Percentiles rank a stretch among this genome's conserved stretches.
Conservation (phyloP, 2,888 invertebrate genomes). For the Drosophila nr. perissopoda region DNA sequence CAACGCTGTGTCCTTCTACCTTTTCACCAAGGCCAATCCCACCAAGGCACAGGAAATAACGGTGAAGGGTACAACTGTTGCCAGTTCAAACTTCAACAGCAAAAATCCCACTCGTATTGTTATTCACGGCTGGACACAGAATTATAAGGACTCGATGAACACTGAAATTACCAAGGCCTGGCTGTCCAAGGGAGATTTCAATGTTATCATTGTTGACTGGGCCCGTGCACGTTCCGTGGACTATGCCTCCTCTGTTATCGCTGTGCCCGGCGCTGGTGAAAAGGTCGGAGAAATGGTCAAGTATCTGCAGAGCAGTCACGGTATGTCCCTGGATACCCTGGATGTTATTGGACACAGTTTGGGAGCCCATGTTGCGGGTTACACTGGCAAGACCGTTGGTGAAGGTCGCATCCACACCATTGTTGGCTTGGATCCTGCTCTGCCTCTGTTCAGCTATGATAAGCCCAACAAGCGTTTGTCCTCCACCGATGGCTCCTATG, state of each 20-base stretch:
- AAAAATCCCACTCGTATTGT: slow-evolving; percentile 43
- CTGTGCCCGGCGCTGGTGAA: slow-evolving; percentile 66
- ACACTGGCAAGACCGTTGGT: slow-evolving; percentile 86
- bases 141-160: slow-evolving; percentile 63
- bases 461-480: slow-evolving; percentile 62
- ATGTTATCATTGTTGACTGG: slow-evolving; percentile 88
- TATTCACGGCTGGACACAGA: slow-evolving; percentile 87
- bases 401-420: slow-evolving; percentile 87
- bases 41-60: slow-evolving; percentile 38
- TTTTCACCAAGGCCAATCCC: slow-evolving; percentile 69
- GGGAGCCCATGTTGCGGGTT: slow-evolving; percentile 87
- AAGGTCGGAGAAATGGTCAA: slow-evolving; percentile 69
- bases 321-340: slow-evolving; percentile 85
- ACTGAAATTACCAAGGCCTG: slow-evolving; percentile 84
- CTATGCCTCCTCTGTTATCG: slow-evolving; percentile 86
- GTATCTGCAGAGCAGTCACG: slow-evolving; percentile 85
- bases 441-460: slow-evolving; percentile 67
- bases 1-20: slow-evolving; percentile 58
- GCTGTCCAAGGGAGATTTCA: slow-evolving; percentile 86
- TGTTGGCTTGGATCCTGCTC: slow-evolving; percentile 84
- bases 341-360: slow-evolving; percentile 87
- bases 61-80: slow-evolving; percentile 23
- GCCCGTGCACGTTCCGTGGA: slow-evolving; percentile 86
- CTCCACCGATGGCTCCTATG: slow-evolving; percentile 72
- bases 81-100: slow-evolving; percentile 46